phyloP scores from a whole-genome alignment of 2,113 vertebrate species.

The Notothenia rossii region DNA sequence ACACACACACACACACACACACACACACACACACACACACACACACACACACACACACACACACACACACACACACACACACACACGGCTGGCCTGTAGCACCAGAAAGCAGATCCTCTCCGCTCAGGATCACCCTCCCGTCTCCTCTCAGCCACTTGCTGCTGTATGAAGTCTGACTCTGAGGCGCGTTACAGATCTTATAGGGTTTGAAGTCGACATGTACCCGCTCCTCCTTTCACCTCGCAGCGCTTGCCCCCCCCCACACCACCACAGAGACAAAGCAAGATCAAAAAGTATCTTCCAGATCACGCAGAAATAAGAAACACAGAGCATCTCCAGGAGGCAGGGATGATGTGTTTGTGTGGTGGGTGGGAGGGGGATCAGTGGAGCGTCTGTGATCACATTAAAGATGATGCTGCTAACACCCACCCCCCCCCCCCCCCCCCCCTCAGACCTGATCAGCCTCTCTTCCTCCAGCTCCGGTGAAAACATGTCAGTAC shows the following conservation, averaged over 20 bases:
- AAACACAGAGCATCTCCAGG: constrained; percentile 38
- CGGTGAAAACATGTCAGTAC: constrained; percentile 62
- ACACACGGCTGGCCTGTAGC: constrained; percentile 61
- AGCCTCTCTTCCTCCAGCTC: constrained; percentile 19
- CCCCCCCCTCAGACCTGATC: constrained; percentile 60
- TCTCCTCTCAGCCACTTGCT: constrained; percentile 39
- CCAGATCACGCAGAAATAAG: constrained; percentile 51
- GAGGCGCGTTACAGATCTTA: constrained; percentile 72
- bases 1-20: no score
- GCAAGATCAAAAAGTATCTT: constrained; percentile 38
- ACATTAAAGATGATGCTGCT: constrained; percentile 64
- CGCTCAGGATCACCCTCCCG: constrained; percentile 63
- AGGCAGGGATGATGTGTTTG: constrained; percentile 41
- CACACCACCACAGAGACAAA: constrained; percentile 20
- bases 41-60: no score
- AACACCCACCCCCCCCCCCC: constrained; percentile 39
- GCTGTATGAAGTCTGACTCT: constrained; percentile 61
- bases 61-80: constrained; percentile 18
- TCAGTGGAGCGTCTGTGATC: constrained; percentile 61
- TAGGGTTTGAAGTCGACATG: constrained; percentile 67
- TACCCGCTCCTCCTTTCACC: constrained; percentile 67
- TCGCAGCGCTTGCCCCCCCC: constrained; percentile 51
- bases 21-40: no score
- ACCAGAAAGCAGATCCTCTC: constrained; percentile 48
- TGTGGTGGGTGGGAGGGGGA: constrained; percentile 33